phyloP scores from a whole-genome alignment of 2,113 vertebrate species.

The Myiopsitta monachus region DNA sequence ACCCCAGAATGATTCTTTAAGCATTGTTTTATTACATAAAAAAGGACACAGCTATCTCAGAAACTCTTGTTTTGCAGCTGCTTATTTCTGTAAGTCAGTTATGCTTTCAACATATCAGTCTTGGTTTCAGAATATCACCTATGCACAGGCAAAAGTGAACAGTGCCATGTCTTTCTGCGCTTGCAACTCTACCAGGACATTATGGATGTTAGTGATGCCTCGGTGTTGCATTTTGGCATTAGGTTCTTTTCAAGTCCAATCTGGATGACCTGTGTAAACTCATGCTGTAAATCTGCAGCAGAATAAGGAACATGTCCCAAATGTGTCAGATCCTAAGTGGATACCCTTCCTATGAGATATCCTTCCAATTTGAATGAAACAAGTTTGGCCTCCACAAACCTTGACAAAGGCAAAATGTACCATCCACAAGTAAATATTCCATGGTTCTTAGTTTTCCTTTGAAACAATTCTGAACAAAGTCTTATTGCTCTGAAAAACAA shows the following conservation, averaged over 20 bases:
- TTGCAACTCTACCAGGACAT: background rate
- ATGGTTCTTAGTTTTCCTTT: background rate
- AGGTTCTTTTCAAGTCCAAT: background rate
- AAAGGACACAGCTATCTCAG: accelerated
- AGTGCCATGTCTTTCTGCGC: background rate
- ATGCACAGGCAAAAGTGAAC: background rate
- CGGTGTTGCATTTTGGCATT: background rate
- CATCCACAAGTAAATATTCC: background rate
- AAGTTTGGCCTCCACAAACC: background rate
- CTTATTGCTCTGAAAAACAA: background rate
- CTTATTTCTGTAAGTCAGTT: background rate
- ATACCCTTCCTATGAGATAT: background rate
- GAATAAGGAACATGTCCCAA: background rate
- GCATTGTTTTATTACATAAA: background rate
- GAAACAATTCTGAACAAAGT: background rate
- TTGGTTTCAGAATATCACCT: background rate
- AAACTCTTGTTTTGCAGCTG: background rate
- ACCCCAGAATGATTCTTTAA: background rate
- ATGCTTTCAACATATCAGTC: accelerated
- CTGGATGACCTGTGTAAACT: background rate
- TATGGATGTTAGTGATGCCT: background rate
- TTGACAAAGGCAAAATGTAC: background rate
- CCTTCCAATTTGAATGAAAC: background rate
- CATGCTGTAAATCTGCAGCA: background rate
- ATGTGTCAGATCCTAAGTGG: background rate